Evolutionary conservation across 1,140 invertebrate genomes (phyloP), one percentile per base, ranked within the genome.

Genomic region (Drosophila navojoa): DNA sequence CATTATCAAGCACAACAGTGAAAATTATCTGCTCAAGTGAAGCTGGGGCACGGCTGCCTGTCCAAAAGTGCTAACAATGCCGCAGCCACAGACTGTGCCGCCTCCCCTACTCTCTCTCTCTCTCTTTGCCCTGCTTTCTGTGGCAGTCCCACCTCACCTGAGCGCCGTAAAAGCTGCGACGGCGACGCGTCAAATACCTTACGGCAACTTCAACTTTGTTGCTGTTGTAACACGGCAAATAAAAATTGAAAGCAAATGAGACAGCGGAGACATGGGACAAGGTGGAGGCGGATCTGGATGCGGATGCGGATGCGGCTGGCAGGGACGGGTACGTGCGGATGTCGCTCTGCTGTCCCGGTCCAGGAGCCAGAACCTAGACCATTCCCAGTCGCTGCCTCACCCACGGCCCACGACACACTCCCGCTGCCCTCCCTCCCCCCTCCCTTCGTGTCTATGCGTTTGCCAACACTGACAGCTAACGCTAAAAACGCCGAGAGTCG

Each of bases 171-270:
- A 74, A 77, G 52, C 78, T 75, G 63, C 71, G 67, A 79, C 61
- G 74, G 68, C 68, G 84, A 76, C 82, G 82, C 82, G 82, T 87
- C 82, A 87, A 87, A 89, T 87, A 84, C 84, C 84, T 89, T 67
- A 82, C 84, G 82, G 80, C 81, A 57, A 53, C 58, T 63, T 71
- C 76, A 89, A 87, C 69, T 79, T 86, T 86, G 77, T 85, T 86
- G 75, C 62, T 35, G 79, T 74, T 62, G 82, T 87, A 79, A 82
- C 82, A 87, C 79, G 82, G 82, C 76, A 86, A 86, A 86, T 86
- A 86, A 86, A 86, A 86, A 87, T 87, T 79, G 84, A 89, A 89
- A 87, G 84, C 82, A 89, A 87, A 89, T 79, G 84, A 89, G 84
- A 82, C 82, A 82, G 84, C 70, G 79, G 84, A 79, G 70, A 87